These are phyloP conservation scores for Vanessa tameamea DNA, from an alignment of 1,140 invertebrate species.

Conservation along the genomic window DNA sequence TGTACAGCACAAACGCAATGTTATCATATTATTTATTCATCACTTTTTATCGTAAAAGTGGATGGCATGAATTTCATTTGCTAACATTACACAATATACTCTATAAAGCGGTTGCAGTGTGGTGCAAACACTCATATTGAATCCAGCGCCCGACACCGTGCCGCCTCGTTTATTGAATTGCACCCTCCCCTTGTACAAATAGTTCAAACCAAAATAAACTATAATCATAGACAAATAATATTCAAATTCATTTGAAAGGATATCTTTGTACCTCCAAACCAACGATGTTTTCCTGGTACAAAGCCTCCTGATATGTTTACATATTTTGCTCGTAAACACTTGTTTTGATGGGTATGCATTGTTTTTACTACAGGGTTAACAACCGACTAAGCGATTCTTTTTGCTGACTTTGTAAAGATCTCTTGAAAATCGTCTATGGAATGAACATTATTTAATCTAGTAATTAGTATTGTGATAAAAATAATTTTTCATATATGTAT, in stretches of 20 bases:
- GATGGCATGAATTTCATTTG: conserved; percentile 30
- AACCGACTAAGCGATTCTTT: too few relatives aligned
- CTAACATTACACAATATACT: conserved; percentile 28
- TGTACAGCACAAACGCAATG: background rate
- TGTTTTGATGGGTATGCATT: conserved; percentile 16
- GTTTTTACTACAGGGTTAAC: conserved; percentile 10
- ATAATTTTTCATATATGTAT: too few relatives aligned
- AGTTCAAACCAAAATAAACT: conserved; percentile 17
- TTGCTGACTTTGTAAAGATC: too few relatives aligned
- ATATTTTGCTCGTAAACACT: conserved; percentile 26
- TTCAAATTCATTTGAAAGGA: background rate
- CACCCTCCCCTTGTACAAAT: conserved; percentile 29
- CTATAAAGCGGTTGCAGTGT: conserved; percentile 36
- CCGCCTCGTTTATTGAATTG: conserved; percentile 48
- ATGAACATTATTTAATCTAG: too few relatives aligned
- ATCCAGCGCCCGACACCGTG: conserved; percentile 38
- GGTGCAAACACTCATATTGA: conserved; percentile 43
- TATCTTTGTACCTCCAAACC: conserved; percentile 13
- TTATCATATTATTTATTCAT: conserved; percentile 4
- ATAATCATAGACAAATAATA: background rate
- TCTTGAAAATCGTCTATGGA: too few relatives aligned
- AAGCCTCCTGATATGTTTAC: conserved; percentile 27
- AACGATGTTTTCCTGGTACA: conserved; percentile 30
- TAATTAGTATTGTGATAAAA: too few relatives aligned
- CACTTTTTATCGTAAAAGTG: conserved; percentile 7